A percentile compares a stretch with the other conserved stretches of the same genome.
phyloP scores from a whole-genome alignment of 2,113 vertebrate genomes.

The Trachemys scripta region DNA sequence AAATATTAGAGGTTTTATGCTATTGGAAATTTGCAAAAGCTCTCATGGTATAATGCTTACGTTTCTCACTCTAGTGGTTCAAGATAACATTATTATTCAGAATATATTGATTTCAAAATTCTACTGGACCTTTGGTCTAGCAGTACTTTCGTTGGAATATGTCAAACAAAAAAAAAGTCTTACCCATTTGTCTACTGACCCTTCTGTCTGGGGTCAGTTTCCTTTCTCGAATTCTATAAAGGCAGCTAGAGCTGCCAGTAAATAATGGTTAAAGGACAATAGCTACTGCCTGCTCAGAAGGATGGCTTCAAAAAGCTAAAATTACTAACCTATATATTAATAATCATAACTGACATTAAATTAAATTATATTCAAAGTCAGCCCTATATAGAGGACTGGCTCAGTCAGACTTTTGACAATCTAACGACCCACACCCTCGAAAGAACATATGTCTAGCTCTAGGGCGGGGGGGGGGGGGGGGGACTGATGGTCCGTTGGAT shows the following conservation, averaged over 20 bases:
- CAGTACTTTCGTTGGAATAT: background rate
- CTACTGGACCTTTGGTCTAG: background rate
- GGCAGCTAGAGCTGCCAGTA: too few relatives aligned
- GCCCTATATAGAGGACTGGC: background rate
- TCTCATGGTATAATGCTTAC: background rate
- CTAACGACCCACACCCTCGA: background rate
- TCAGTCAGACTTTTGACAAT: background rate
- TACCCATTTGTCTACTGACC: background rate
- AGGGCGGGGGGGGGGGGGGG: too few relatives aligned
- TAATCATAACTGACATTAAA: background rate
- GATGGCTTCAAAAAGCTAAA: background rate
- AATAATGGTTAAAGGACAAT: too few relatives aligned
- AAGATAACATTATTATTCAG: background rate
- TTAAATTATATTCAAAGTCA: background rate
- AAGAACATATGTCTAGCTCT: background rate
- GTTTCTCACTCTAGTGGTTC: background rate
- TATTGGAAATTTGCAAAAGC: slow-evolving; percentile 6
- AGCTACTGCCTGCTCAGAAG: background rate
- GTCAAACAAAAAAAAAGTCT: background rate
- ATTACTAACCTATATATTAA: background rate
- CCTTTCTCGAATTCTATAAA: background rate
- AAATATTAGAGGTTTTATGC: slow-evolving; percentile 21
- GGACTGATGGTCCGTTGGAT: background rate
- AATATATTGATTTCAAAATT: background rate
- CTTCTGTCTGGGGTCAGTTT: background rate